A percentile compares a stretch with the other conserved stretches of the same genome.
Evolutionary conservation across 2,888 invertebrate species (phyloP).

Genomic region (Dichetophora obliterata): DNA sequence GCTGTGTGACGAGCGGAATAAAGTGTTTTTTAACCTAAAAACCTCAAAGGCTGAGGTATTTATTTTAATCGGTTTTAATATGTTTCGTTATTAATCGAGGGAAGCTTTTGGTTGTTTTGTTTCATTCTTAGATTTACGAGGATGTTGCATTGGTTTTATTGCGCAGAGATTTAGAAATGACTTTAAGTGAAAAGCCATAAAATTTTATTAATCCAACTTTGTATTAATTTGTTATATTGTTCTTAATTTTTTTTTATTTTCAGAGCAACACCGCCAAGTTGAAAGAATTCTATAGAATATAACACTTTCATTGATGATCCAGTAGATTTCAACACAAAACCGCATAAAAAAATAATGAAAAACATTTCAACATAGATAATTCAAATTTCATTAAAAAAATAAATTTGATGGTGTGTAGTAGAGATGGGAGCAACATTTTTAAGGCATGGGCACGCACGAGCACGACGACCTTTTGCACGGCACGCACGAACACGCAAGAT

Average conservation of each 20-base stretch:
- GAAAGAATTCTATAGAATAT: too few species aligned
- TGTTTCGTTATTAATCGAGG: background rate
- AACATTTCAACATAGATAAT: too few species aligned
- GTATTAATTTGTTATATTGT: constrained; percentile 4
- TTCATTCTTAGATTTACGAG: constrained; percentile 6
- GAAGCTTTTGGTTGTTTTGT: background rate
- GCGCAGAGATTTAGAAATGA: background rate
- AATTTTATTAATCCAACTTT: constrained; percentile 17
- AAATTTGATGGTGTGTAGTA: too few species aligned
- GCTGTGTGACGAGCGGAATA: background rate
- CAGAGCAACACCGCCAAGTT: too few species aligned
- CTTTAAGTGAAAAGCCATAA: constrained; percentile 20
- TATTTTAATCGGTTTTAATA: background rate
- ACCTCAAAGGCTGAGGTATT: constrained; percentile 11
- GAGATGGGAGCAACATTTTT: too few species aligned
- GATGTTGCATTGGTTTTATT: background rate
- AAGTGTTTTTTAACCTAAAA: constrained; percentile 25
- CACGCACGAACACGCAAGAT: too few species aligned
- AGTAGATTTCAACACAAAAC: too few species aligned
- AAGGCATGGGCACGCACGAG: too few species aligned
- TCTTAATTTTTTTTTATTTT: background rate
- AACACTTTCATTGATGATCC: too few species aligned
- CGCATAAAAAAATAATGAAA: too few species aligned
- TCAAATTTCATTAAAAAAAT: too few species aligned
- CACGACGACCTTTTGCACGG: too few species aligned